Conservation (phyloP, 2,888 invertebrate genomes). For the Himalopsyche kuldschensis region DNA sequence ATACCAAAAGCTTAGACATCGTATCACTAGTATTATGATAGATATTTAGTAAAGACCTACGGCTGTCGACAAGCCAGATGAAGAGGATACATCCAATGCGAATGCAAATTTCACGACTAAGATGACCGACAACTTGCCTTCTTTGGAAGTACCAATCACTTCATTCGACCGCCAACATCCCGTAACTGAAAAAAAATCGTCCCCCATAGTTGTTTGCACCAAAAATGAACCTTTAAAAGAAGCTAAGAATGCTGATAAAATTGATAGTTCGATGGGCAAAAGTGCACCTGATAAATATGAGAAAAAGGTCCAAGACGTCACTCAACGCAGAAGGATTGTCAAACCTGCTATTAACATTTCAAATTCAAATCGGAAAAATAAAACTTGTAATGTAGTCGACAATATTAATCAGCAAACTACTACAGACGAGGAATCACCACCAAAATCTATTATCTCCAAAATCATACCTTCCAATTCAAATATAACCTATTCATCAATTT, state of each 20-base stretch:
- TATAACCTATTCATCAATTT: too few species aligned
- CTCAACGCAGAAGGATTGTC: slow-evolving; percentile 42
- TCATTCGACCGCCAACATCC: neutral
- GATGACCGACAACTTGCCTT: neutral
- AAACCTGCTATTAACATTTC: slow-evolving; percentile 41
- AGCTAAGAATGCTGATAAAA: neutral
- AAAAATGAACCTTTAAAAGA: neutral
- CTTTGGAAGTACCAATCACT: neutral
- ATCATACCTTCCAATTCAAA: too few species aligned
- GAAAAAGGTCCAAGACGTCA: neutral
- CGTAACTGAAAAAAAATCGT: neutral
- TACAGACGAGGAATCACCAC: neutral
- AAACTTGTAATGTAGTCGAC: slow-evolving; percentile 1
- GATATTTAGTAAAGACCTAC: slow-evolving; percentile 49
- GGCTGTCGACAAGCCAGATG: neutral
- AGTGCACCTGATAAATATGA: neutral
- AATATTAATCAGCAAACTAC: neutral
- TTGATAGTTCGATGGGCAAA: too few species aligned
- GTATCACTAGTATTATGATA: too few species aligned
- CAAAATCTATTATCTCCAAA: too few species aligned
- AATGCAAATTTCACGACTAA: neutral
- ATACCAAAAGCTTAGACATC: too few species aligned
- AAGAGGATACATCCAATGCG: neutral
- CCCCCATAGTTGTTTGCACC: neutral
- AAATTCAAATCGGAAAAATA: slow-evolving; percentile 12